Conservation (phyloP, 2,888 invertebrate species). For the Spodoptera exigua region DNA sequence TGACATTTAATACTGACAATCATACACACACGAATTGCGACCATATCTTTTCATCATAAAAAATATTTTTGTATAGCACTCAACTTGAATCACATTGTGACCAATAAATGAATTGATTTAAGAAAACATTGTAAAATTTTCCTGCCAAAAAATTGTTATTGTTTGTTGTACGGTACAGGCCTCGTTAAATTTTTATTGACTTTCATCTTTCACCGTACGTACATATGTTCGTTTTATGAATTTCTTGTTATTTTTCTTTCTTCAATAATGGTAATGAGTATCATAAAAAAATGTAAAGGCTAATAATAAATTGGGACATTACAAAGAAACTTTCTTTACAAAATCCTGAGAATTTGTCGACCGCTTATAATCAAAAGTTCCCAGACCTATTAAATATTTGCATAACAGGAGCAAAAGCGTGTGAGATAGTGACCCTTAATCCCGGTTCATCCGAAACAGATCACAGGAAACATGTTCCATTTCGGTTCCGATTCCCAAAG, state of each 20-base stretch:
- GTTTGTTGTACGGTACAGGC: conserved; percentile 36
- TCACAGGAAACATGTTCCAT: conserved; percentile 61
- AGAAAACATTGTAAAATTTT: conserved; percentile 47
- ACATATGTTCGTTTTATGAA: conserved; percentile 44
- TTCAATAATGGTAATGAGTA: too few species aligned
- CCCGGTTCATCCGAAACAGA: conserved; percentile 18
- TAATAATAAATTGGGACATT: too few species aligned
- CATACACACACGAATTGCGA: conserved; percentile 9
- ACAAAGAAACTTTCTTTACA: too few species aligned
- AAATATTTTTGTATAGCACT: conserved; percentile 21
- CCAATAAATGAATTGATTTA: conserved; percentile 54
- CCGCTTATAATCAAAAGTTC: conserved; percentile 6
- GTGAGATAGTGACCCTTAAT: conserved; percentile 33
- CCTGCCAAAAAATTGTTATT: conserved; percentile 53
- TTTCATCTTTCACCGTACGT: conserved; percentile 54
- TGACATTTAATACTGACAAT: conserved; percentile 14
- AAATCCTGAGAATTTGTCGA: too few species aligned
- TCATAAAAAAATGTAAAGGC: too few species aligned
- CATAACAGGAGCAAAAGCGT: conserved; percentile 29
- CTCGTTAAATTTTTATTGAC: conserved; percentile 63
- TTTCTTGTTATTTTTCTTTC: too few species aligned
- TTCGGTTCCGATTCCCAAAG: conserved; percentile 62
- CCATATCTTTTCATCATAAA: conserved; percentile 29
- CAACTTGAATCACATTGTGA: conserved; percentile 34
- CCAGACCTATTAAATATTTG: conserved; percentile 10